Conservation (phyloP, 2,113 vertebrate species). For the Riparia riparia region DNA sequence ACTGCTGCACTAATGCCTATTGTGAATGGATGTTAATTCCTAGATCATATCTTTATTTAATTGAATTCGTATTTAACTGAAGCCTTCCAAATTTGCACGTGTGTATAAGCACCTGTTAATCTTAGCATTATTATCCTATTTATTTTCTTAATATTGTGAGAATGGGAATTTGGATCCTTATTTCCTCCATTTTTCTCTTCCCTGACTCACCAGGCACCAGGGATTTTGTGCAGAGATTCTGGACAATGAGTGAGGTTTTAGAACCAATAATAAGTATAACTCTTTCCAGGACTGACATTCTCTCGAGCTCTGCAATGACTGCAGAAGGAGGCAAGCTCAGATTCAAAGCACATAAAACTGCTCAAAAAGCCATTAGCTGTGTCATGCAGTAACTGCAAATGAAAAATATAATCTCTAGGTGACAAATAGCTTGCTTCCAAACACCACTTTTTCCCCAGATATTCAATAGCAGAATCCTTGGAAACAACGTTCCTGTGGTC, state of each 20-base stretch:
- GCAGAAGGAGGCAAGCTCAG: background rate
- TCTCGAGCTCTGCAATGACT: background rate
- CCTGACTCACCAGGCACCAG: background rate
- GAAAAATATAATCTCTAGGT: background rate
- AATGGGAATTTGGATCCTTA: background rate
- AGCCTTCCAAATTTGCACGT: background rate
- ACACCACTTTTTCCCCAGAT: background rate
- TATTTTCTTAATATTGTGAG: background rate
- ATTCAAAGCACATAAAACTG: background rate
- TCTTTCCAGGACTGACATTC: background rate
- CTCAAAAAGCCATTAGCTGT: background rate
- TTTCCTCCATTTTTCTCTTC: background rate
- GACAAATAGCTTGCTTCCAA: conserved; percentile 15
- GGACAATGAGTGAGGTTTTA: background rate
- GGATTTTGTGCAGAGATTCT: background rate
- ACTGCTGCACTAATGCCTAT: background rate
- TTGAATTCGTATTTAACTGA: background rate
- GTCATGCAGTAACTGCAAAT: background rate
- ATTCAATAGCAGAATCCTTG: background rate
- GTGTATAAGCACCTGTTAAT: background rate
- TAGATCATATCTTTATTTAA: background rate
- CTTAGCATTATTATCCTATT: background rate
- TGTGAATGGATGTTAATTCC: background rate
- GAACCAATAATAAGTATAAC: background rate
- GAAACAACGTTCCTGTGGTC: background rate